These are phyloP conservation scores for Caerostris extrusa DNA, from an alignment of 1,140 invertebrate genomes.

Conservation along the genomic window DNA sequence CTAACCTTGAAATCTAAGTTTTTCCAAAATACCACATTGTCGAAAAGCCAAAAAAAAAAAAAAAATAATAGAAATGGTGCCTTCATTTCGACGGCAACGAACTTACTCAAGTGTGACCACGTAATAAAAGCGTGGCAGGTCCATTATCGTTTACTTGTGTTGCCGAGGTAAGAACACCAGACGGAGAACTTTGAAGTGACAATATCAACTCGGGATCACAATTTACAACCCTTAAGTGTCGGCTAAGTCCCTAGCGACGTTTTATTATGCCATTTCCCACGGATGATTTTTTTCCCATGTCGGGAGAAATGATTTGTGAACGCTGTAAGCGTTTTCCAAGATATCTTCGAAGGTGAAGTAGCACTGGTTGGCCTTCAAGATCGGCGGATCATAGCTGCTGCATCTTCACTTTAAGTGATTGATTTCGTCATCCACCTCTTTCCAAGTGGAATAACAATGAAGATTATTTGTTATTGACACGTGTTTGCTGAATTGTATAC, in stretches of 20 bases:
- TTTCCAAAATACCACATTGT: neutral
- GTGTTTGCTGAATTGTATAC: neutral
- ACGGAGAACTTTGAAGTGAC: slow-evolving; percentile 48
- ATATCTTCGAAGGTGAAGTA: slow-evolving; percentile 48
- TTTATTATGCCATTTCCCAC: slow-evolving; percentile 41
- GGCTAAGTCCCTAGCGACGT: neutral
- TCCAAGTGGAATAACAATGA: neutral
- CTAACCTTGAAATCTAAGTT: slow-evolving; percentile 2
- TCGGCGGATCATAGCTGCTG: neutral
- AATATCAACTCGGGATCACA: neutral
- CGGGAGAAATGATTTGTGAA: slow-evolving; percentile 49
- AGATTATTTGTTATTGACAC: neutral
- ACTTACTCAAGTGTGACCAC: slow-evolving; percentile 33
- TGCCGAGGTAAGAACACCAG: neutral
- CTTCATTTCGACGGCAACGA: neutral
- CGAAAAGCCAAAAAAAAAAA: neutral
- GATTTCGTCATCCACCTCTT: neutral
- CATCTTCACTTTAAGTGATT: neutral
- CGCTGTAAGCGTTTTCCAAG: neutral
- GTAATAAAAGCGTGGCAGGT: neutral
- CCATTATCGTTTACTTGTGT: slow-evolving; percentile 2
- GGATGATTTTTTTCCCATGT: slow-evolving; percentile 49
- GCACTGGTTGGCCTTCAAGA: slow-evolving; percentile 49
- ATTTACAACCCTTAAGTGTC: neutral
- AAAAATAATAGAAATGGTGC: neutral